Evolutionary conservation across 1,140 invertebrate species (phyloP), one percentile per base, ranked within the genome.

Genomic region (Piezodorus guildinii): DNA sequence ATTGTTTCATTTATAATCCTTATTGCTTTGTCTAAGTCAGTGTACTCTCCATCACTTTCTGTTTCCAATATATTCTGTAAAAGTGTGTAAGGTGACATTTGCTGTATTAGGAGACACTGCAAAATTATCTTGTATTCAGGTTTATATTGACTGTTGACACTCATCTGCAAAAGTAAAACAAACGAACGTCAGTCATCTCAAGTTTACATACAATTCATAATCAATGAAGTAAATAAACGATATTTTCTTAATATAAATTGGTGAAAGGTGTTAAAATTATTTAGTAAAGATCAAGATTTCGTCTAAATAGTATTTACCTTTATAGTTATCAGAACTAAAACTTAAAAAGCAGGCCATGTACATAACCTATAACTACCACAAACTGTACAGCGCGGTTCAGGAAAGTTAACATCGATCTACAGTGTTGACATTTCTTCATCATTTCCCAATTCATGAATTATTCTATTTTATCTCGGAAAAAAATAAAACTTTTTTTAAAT

Each of bases 1-100:
- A 60, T 60, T n/a, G 58, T 60, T 14, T 60, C 58, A 44, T 60
- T 60, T 17, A 60, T 60, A n/a, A 43, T 60, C 17, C n/a, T 43
- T 16, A 60, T 60, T 14, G 58, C 58, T 60, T 34, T 60, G n/a
- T 60, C 58, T 30, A 60, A 60, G n/a, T 60, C 43, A 19, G 39
- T 43, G 21, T 19, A 60, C 21, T 60, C 58, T 34, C 58, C 58
- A 25, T 56, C 52, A 56, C 52, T 56, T 56, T 56, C 52, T 23
- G 52, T 56, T 15, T 56, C 52, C 17, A 56, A 25, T 23, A 56
- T 56, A 25, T 56, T 56, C 23, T 56, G 52, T 25, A 56, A 25
- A 23, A 56, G 23, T 21, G 52, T 56, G 23, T 23, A 56, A 10
- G 52, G 52, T 16, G 52, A 56, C 52, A 56, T 56, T 56, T 56